Percentiles rank a stretch among this genome's conserved stretches.
Conservation (phyloP, 2,888 invertebrate genomes). For the Phania funesta region DNA sequence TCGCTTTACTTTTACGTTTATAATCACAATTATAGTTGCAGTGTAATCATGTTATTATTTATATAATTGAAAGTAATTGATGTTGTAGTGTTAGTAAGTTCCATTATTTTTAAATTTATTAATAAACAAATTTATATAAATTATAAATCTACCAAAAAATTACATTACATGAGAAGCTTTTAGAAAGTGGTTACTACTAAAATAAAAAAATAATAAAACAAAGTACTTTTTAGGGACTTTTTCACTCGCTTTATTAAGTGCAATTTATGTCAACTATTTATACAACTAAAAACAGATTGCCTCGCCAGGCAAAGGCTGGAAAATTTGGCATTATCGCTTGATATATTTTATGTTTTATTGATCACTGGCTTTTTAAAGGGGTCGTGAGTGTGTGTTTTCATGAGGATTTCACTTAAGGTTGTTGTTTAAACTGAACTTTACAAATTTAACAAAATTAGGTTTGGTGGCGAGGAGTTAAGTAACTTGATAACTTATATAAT, state of each 20-base stretch:
- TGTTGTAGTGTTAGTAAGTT: constrained; percentile 66
- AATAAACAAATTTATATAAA: constrained; percentile 3
- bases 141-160: constrained; percentile 9
- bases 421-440: too few species aligned
- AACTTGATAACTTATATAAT: too few species aligned
- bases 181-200: neutral
- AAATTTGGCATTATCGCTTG: too few species aligned
- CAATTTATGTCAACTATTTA: neutral
- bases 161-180: neutral
- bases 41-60: constrained; percentile 25
- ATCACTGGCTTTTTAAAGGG: too few species aligned
- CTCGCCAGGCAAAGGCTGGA: too few species aligned
- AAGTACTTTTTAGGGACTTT: neutral
- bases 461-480: too few species aligned
- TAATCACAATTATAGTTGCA: neutral
- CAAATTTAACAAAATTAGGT: too few species aligned
- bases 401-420: too few species aligned
- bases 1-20: neutral
- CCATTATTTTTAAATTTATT: constrained; percentile 18
- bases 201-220: neutral
- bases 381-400: too few species aligned
- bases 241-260: neutral
- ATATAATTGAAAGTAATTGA: constrained; percentile 21
- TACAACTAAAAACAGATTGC: too few species aligned
- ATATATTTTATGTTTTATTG: too few species aligned